Base-by-base conservation (phyloP, 2,888 invertebrate genomes). In the Microctonus brassicae region DNA sequence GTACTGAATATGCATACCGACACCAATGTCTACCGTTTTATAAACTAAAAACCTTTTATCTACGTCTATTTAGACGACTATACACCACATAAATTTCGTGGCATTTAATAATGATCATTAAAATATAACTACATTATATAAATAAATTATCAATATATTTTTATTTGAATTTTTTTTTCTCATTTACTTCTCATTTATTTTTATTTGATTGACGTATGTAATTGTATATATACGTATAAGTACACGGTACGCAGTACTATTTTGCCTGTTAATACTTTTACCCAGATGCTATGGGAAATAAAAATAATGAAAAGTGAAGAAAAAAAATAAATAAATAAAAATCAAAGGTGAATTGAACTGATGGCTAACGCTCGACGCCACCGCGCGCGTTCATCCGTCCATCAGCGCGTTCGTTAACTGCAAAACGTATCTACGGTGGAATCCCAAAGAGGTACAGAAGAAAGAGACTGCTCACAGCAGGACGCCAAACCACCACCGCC, bases 351-450 rank as follows among this genome's bases (percentile, higher is more conserved):
- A 72, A 70, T 75, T 70, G 75, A 73, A 73, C 74, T 70, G 72
- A 73, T 47, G 47, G 47, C 47, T 47, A 47, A 47, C 47, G 47
- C 47, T 47, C 47, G 17, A 47, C 47, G 47, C 47, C 47, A 47
- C 73, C 74, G 73, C 73, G 74, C 75, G 75, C 68, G 74, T 72
- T 74, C 69, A 74, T 73, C 75, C 72, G 76, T 75, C 74, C 72
- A 77, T 79, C 79, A 77, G 75, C 81, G 80, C 80, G 81, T 83
- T 86, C 83, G 84, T 86, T 86, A 85, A 82, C 81, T 80, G 78
- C 80, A 80, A 82, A 81, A 81, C 80, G 81, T 83, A 71, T 71
- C 71, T 71, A 83, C 82, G 82, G 79, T 84, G 85, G 84, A 85
- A 86, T 86, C 81, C 86, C 39, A 55, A 61, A 52, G 66, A 66